phyloP scores from a whole-genome alignment of 1,140 invertebrate genomes.

The Calosoma granatense region DNA sequence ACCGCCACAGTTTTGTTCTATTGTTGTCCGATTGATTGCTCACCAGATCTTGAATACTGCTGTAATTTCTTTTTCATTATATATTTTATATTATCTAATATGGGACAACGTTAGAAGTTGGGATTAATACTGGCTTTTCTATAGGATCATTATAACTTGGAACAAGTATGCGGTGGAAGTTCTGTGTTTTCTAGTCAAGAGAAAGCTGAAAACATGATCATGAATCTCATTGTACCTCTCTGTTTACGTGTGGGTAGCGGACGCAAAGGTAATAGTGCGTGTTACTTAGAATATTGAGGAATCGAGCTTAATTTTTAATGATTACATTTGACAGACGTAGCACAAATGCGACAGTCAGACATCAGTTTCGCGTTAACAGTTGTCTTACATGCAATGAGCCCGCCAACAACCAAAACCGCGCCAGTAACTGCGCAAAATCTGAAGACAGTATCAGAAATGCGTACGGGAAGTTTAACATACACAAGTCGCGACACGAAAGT shows the following conservation, averaged over 20 bases:
- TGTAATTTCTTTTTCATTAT: conserved; percentile 37
- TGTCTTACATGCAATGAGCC: conserved; percentile 79
- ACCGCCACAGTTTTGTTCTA: conserved; percentile 90
- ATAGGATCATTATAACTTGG: conserved; percentile 83
- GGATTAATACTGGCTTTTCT: too few relatives aligned
- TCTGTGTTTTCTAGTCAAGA: conserved; percentile 81
- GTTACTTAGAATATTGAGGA: conserved; percentile 2
- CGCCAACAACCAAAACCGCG: conserved; percentile 50
- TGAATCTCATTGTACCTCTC: conserved; percentile 92
- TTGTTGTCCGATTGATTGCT: conserved; percentile 85
- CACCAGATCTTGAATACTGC: conserved; percentile 87
- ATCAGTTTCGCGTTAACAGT: conserved; percentile 85
- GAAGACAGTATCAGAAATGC: conserved; percentile 56
- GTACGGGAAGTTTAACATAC: conserved; percentile 68
- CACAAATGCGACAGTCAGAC: conserved; percentile 78
- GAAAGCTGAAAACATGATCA: conserved; percentile 87
- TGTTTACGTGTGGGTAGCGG: conserved; percentile 89
- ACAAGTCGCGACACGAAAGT: conserved; percentile 61
- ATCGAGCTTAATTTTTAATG: conserved; percentile 14
- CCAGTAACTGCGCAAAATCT: conserved; percentile 50
- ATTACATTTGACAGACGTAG: conserved; percentile 56
- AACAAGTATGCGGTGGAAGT: conserved; percentile 86
- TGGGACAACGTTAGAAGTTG: too few relatives aligned
- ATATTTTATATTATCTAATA: background rate
- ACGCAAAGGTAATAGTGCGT: conserved; percentile 58